These are phyloP conservation scores for Sebastes oblongus DNA, from an alignment of 2,797 vertebrate species.

Conservation along the genomic window DNA sequence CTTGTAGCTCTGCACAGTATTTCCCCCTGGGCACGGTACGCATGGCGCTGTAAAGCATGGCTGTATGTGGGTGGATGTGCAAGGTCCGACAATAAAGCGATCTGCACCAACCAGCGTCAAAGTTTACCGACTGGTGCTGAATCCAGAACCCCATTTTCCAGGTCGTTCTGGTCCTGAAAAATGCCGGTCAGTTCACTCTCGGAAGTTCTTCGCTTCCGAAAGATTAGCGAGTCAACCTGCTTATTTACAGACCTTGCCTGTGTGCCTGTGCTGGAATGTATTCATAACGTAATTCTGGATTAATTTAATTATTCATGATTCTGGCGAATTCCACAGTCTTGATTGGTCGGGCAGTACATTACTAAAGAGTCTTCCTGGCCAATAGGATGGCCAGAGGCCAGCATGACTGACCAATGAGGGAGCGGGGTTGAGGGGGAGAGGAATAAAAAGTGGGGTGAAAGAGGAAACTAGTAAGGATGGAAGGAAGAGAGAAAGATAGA, in stretches of 20 bases:
- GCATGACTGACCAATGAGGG: slow-evolving; percentile 50
- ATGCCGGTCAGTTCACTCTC: slow-evolving; percentile 1
- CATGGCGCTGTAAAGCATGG: slow-evolving; percentile 63
- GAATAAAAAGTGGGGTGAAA: not conserved
- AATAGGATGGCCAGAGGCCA: slow-evolving; percentile 56
- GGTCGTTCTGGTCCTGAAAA: slow-evolving; percentile 57
- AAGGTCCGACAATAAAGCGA: slow-evolving; percentile 41
- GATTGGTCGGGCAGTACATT: slow-evolving; percentile 77
- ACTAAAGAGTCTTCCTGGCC: slow-evolving; percentile 70
- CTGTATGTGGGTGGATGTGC: slow-evolving; percentile 57
- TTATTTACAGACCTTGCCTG: slow-evolving; percentile 53
- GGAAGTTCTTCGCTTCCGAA: not conserved
- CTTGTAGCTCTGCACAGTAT: slow-evolving; percentile 81
- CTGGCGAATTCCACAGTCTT: slow-evolving; percentile 73
- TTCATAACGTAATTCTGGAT: slow-evolving; percentile 66
- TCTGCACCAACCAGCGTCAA: slow-evolving; percentile 23
- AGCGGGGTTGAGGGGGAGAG: not conserved
- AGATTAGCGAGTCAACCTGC: slow-evolving; percentile 28
- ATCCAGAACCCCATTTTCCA: slow-evolving; percentile 34
- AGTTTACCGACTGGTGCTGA: slow-evolving; percentile 21
- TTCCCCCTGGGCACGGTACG: slow-evolving; percentile 59
- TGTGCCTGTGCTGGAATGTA: slow-evolving; percentile 85
- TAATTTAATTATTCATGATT: slow-evolving; percentile 42
- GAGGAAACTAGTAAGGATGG: not conserved
- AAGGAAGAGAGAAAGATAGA: not conserved